Evolutionary conservation across 1,140 invertebrate genomes (phyloP).

Genomic region (Acromyrmex echinatior): DNA sequence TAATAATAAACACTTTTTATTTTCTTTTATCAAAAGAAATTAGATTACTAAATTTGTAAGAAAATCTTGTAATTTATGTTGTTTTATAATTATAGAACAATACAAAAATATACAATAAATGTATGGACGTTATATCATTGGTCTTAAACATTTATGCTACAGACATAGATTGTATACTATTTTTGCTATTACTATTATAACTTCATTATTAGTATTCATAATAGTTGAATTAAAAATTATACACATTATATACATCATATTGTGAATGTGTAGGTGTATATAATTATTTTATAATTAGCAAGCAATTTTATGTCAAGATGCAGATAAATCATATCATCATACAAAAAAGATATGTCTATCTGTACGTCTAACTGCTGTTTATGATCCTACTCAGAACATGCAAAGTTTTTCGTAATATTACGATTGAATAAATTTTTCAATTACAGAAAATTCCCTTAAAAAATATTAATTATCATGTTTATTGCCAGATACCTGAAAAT

Average conservation of each 20-base stretch:
- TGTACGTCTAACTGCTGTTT: constrained; percentile 38
- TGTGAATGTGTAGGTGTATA: constrained; percentile 16
- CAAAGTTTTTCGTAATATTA: constrained; percentile 24
- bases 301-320: constrained; percentile 63
- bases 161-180: neutral
- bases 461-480: constrained; percentile 14
- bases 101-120: neutral
- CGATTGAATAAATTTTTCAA: constrained; percentile 15
- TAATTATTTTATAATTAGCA: constrained; percentile 35
- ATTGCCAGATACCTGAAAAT: neutral
- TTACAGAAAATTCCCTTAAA: neutral
- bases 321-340: constrained; percentile 41
- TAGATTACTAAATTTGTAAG: neutral
- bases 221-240: neutral
- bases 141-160: neutral
- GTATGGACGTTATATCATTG: neutral
- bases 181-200: neutral
- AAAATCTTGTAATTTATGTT: neutral
- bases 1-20: neutral
- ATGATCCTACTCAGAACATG: constrained; percentile 47
- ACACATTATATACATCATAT: constrained; percentile 7
- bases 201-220: neutral
- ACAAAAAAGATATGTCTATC: constrained; percentile 38
- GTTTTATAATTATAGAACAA: neutral
- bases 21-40: constrained; percentile 2